Conservation (phyloP, 2,113 vertebrate genomes). For the Collichthys lucidus region DNA sequence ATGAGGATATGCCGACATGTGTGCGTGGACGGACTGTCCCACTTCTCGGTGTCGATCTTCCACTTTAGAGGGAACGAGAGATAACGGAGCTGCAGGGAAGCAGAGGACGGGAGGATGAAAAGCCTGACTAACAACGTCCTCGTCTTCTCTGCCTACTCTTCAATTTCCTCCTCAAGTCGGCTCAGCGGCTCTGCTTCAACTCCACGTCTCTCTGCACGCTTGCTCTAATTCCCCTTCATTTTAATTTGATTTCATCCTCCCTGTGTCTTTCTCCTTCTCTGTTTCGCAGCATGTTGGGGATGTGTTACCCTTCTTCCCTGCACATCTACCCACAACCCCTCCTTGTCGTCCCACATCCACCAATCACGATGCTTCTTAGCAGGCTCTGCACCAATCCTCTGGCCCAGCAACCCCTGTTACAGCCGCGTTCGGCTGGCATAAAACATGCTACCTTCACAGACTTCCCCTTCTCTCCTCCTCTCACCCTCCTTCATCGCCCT, state of each 20-base stretch:
- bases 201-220: conserved; percentile 1
- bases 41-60: conserved; percentile 68
- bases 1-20: conserved; percentile 28
- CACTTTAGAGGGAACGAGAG: conserved; percentile 58
- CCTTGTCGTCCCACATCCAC: conserved; percentile 34
- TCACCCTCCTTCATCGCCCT: background rate
- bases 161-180: conserved; percentile 4
- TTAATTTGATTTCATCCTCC: conserved; percentile 40
- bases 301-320: conserved; percentile 42
- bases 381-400: conserved; percentile 69
- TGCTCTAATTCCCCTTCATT: conserved; percentile 18
- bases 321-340: conserved; percentile 24
- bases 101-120: conserved; percentile 48
- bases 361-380: conserved; percentile 53
- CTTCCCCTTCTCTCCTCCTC: background rate
- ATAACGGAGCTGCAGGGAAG: conserved; percentile 48
- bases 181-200: conserved; percentile 11
- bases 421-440: conserved; percentile 21
- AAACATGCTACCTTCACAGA: conserved; percentile 12
- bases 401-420: conserved; percentile 45
- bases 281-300: conserved; percentile 43
- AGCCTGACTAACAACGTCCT: conserved; percentile 54
- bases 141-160: conserved; percentile 44
- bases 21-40: conserved; percentile 61
- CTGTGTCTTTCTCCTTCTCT: conserved; percentile 4